These are phyloP conservation scores for Priocnemis perturbator DNA, from an alignment of 2,888 invertebrate genomes.

Conservation along the genomic window DNA sequence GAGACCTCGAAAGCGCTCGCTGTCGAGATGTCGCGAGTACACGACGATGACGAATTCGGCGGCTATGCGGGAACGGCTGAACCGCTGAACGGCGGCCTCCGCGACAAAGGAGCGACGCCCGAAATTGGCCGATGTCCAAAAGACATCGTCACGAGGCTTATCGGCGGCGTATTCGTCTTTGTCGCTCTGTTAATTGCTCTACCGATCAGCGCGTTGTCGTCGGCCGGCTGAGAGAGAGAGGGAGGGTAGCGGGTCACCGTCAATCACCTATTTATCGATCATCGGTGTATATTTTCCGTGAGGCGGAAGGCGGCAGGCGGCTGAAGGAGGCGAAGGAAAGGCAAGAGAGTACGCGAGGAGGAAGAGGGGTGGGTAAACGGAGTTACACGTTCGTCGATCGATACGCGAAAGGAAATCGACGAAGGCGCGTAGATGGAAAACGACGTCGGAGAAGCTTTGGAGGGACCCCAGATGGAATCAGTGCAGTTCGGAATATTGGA, in stretches of 20 bases:
- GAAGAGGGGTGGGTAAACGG: slow-evolving; percentile 13
- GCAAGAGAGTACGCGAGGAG: slow-evolving; percentile 2
- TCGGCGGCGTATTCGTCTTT: no score
- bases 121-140: no score
- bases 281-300: not conserved
- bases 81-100: no score
- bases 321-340: not conserved
- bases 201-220: no score
- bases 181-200: no score
- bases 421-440: slow-evolving; percentile 13
- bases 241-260: not conserved
- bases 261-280: slow-evolving; percentile 1
- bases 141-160: no score
- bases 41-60: no score
- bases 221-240: no score
- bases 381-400: slow-evolving; percentile 25
- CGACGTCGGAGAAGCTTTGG: slow-evolving; percentile 40
- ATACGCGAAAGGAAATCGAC: slow-evolving; percentile 20
- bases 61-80: no score
- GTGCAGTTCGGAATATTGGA: slow-evolving; percentile 72
- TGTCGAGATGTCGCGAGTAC: no score
- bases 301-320: not conserved
- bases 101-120: no score
- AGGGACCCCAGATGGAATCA: slow-evolving; percentile 70
- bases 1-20: no score